These are phyloP conservation scores for Buathra laborator DNA, from an alignment of 2,888 invertebrate genomes.

Conservation along the genomic window DNA sequence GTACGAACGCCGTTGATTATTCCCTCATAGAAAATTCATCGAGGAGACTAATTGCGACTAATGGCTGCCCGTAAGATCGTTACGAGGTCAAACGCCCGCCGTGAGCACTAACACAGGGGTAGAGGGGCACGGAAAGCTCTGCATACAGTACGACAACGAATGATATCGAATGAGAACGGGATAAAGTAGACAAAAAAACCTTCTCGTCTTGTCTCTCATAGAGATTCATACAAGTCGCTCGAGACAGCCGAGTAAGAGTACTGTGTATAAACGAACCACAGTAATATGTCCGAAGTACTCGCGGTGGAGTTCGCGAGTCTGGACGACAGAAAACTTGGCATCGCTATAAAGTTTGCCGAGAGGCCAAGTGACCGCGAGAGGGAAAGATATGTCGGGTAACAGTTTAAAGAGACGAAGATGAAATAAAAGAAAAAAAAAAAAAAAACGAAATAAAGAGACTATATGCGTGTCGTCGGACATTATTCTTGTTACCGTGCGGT, in stretches of 20 bases:
- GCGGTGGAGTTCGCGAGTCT: neutral
- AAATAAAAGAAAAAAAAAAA: conserved; percentile 48
- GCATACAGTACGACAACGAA: neutral
- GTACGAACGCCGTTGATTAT: conserved; percentile 70
- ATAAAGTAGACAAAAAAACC: conserved; percentile 8
- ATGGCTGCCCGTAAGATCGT: conserved; percentile 72
- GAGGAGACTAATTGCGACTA: conserved; percentile 82
- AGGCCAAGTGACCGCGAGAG: conserved; percentile 46
- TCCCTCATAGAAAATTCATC: conserved; percentile 81
- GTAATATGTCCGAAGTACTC: neutral
- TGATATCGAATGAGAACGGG: conserved; percentile 26
- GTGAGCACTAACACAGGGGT: neutral
- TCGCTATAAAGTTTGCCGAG: neutral
- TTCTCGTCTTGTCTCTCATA: neutral
- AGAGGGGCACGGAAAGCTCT: neutral
- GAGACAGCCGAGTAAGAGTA: neutral
- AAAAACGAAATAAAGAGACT: conserved; percentile 56
- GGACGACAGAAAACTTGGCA: conserved; percentile 47
- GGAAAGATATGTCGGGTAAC: conserved; percentile 39
- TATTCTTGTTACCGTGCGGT: conserved; percentile 73
- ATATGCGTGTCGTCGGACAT: conserved; percentile 72
- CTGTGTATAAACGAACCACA: conserved; percentile 18
- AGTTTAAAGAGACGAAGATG: conserved; percentile 23
- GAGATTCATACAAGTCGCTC: neutral
- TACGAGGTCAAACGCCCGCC: conserved; percentile 48